Conservation (phyloP, 2,113 vertebrate genomes). For the Phaethon lepturus region DNA sequence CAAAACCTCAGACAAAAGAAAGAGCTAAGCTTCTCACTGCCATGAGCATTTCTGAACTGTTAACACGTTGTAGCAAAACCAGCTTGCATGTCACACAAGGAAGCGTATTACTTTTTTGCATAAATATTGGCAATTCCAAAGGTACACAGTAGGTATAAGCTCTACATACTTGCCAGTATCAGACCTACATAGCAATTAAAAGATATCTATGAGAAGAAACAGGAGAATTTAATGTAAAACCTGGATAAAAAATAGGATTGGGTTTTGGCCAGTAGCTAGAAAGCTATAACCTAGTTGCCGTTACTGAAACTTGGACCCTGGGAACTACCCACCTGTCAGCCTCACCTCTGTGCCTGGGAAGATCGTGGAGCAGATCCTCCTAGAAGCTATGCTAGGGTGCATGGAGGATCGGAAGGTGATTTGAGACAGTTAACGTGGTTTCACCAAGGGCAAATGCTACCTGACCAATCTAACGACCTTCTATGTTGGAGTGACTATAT, state of each 20-base stretch:
- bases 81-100: neutral
- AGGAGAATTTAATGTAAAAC: neutral
- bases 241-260: neutral
- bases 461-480: too few species aligned
- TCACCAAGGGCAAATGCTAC: too few species aligned
- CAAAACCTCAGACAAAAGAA: neutral
- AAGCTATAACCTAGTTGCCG: too few species aligned
- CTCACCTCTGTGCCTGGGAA: too few species aligned
- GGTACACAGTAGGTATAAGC: neutral
- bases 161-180: neutral
- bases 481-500: too few species aligned
- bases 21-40: neutral
- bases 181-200: neutral
- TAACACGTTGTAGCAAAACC: neutral
- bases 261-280: neutral
- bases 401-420: too few species aligned
- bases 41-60: neutral
- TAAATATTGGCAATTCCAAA: neutral
- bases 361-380: too few species aligned
- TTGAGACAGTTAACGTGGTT: too few species aligned
- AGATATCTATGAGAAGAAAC: conserved; percentile 1
- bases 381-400: too few species aligned
- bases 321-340: too few species aligned
- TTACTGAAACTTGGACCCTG: too few species aligned
- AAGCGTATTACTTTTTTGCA: neutral